Conservation (phyloP, 2,888 invertebrate species). For the Drosophila basisetae region DNA sequence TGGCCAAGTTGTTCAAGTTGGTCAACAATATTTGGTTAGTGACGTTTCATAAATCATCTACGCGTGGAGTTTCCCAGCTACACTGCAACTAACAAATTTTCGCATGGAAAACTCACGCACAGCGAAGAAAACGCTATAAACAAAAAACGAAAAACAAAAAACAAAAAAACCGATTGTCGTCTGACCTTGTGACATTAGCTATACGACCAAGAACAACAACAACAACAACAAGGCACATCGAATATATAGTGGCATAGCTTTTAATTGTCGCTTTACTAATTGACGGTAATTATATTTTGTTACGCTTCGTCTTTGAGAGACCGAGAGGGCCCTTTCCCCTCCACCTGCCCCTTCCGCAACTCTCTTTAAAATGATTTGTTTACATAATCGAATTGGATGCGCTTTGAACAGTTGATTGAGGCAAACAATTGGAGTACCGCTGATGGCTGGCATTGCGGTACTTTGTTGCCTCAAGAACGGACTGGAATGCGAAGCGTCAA, state of each 20-base stretch:
- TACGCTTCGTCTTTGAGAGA: conserved; percentile 33
- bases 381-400: conserved; percentile 43
- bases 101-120: conserved; percentile 65
- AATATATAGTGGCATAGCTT: conserved; percentile 19
- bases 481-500: neutral
- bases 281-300: conserved; percentile 58
- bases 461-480: neutral
- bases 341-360: too few species aligned
- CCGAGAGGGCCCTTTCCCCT: conserved; percentile 4
- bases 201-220: conserved; percentile 16
- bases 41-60: conserved; percentile 13
- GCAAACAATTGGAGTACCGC: conserved; percentile 17
- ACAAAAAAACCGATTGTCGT: conserved; percentile 28
- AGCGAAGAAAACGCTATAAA: conserved; percentile 4
- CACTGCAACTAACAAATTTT: conserved; percentile 42
- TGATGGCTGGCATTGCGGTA: neutral
- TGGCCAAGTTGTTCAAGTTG: conserved; percentile 10
- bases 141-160: conserved; percentile 14
- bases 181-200: conserved; percentile 63
- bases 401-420: conserved; percentile 37
- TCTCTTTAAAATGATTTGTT: conserved; percentile 5
- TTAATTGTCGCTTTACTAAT: conserved; percentile 54
- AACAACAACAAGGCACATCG: conserved; percentile 8
- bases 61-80: conserved; percentile 22
- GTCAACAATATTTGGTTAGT: conserved; percentile 25